Percentiles rank a stretch among this genome's conserved stretches.
Evolutionary conservation across 2,888 invertebrate species (phyloP).

Genomic region (Smittia sp.): DNA sequence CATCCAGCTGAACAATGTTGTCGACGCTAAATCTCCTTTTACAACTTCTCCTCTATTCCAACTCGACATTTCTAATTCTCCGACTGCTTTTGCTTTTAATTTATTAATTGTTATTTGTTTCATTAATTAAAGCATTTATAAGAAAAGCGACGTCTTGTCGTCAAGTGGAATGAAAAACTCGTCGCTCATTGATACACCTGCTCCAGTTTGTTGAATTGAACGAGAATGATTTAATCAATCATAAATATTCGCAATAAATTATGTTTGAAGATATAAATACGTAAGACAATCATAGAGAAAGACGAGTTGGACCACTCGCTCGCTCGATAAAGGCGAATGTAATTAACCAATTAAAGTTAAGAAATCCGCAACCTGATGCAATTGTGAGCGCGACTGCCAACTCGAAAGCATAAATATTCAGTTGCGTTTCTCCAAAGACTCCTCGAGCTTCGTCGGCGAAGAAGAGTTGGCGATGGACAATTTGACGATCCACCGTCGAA

Average conservation of each 20-base stretch:
- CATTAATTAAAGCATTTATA: neutral
- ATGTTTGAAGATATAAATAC: neutral
- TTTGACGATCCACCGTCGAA: too few relatives aligned
- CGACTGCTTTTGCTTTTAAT: neutral
- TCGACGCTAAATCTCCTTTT: too few relatives aligned
- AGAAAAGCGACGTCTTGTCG: neutral
- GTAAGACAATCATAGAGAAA: neutral
- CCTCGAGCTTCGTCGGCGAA: too few relatives aligned
- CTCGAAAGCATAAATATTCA: neutral
- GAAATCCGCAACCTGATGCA: slow-evolving; percentile 2
- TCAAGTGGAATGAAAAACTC: neutral
- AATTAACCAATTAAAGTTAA: slow-evolving; percentile 9
- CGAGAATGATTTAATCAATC: neutral
- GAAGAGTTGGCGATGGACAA: too few relatives aligned
- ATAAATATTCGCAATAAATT: slow-evolving; percentile 8
- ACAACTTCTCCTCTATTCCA: too few relatives aligned
- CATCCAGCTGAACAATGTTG: too few relatives aligned
- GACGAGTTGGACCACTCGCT: neutral
- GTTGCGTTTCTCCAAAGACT: too few relatives aligned
- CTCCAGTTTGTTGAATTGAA: slow-evolving; percentile 5
- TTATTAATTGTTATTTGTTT: neutral
- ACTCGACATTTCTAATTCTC: too few relatives aligned
- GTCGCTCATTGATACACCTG: slow-evolving; percentile 13
- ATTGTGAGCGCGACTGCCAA: neutral
- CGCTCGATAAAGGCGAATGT: slow-evolving; percentile 5